Conservation (phyloP, 2,888 invertebrate genomes). For the Limnephilus rhombicus region DNA sequence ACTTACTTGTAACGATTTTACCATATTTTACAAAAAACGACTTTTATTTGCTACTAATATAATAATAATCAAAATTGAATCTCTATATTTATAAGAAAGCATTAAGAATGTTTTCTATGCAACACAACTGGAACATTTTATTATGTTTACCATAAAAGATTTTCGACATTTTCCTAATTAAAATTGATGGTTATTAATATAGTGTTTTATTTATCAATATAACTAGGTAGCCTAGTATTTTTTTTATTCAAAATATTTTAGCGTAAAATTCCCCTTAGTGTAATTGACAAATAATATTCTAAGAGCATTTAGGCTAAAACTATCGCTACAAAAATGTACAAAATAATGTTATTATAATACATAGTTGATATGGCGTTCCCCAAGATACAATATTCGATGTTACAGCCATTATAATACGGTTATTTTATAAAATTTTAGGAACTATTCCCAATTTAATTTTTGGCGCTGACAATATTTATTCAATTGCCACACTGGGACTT, state of each 20-base stretch:
- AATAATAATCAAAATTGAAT: neutral
- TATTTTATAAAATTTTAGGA: too few relatives aligned
- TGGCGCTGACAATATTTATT: too few relatives aligned
- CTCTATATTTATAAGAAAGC: neutral
- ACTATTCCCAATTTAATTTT: too few relatives aligned
- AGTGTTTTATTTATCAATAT: neutral
- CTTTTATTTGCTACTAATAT: neutral
- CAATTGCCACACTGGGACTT: too few relatives aligned
- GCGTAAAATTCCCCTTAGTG: constrained; percentile 1
- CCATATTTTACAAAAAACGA: neutral
- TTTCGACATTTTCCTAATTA: neutral
- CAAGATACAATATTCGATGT: neutral
- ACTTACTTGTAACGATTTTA: neutral
- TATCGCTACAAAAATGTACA: neutral
- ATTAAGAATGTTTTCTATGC: neutral
- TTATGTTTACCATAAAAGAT: neutral
- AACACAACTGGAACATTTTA: neutral
- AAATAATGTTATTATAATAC: neutral
- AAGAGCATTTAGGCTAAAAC: neutral
- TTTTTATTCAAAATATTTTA: neutral
- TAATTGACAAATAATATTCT: constrained; percentile 1
- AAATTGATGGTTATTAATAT: neutral
- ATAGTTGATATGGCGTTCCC: neutral
- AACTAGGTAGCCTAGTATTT: neutral
- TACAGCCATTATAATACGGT: too few relatives aligned